Evolutionary conservation across 2,797 vertebrate genomes (phyloP), one percentile per base, ranked within the genome.

Genomic region (Danio kyathit): DNA sequence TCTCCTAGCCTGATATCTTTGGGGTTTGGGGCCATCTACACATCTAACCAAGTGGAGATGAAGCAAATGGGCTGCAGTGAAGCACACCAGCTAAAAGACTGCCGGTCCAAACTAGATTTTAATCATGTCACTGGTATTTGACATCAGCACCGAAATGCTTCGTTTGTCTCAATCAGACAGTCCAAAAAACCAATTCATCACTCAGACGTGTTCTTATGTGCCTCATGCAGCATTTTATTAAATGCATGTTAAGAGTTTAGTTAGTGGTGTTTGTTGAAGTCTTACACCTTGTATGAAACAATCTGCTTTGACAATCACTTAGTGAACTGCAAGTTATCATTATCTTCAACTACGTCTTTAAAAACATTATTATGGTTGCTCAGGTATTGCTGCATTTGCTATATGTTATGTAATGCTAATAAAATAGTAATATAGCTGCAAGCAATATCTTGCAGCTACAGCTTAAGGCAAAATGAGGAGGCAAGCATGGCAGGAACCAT

Each of bases 41-140:
- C 66, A 65, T 84, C 54, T 64, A 72, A 74, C 41, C 14, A 81
- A 81, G 79, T 17, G 19, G 43, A 73, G 74, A 81, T 52, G 44
- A 76, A 77, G 61, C 69, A 81, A 78, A 84, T 71, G 69, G 21
- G 29, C 63, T 14, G 16, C 74, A 82, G 73, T 66, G 82, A 64
- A 73, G 78, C 65, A 84, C 66, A 82, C 46, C 38, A 61, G 40
- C 16, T 56, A 63, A 70, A 81, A 60, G 17, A 40, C 73, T 57
- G 40, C 19, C 1, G 52, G 69, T 56, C 79, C 77, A 63, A 43
- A 82, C 67, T 77, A 76, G 69, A 64, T 74, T 81, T 81, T 77
- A 84, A 77, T 59, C 61, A 51, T 48, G 52, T 67, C 52, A 48
- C 52, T 44, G 38, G 48, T 77, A 70, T 77, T 60, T 60, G 49